Conservation (phyloP, 37 sponge, comb jelly and placozoan genomes). For the Axinella damicornis region DNA sequence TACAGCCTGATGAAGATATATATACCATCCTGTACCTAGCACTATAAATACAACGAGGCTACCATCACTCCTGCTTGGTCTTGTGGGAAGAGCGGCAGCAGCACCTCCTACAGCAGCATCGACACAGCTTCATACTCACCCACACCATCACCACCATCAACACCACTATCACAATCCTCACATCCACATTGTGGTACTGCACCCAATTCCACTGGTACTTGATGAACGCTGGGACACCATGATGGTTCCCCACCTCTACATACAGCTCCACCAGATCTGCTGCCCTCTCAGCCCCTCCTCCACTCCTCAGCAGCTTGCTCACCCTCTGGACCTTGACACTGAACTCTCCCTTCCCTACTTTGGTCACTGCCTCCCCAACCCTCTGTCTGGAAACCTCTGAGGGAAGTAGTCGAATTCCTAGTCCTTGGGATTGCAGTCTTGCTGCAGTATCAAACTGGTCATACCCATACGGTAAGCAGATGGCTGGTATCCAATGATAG, state of each 20-base stretch:
- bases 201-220: constrained; percentile 71
- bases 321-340: neutral
- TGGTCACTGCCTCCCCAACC: neutral
- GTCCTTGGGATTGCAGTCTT: neutral
- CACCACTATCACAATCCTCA: neutral
- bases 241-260: constrained; percentile 48
- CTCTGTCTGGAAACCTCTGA: neutral
- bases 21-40: no score
- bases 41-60: no score
- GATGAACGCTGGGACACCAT: constrained; percentile 60
- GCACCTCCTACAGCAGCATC: no score
- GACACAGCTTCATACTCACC: neutral
- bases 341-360: neutral
- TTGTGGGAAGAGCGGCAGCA: no score
- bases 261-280: constrained; percentile 68
- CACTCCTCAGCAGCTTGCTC: constrained; percentile 4
- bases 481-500: constrained; percentile 33
- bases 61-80: no score
- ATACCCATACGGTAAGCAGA: neutral
- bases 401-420: neutral
- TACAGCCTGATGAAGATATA: no score
- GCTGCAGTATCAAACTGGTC: constrained; percentile 29
- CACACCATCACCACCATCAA: neutral
- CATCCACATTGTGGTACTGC: constrained; percentile 65
- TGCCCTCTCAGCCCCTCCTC: constrained; percentile 48